These are phyloP conservation scores for Dermatophagoides farinae DNA, from an alignment of 1,140 invertebrate genomes.

Conservation along the genomic window DNA sequence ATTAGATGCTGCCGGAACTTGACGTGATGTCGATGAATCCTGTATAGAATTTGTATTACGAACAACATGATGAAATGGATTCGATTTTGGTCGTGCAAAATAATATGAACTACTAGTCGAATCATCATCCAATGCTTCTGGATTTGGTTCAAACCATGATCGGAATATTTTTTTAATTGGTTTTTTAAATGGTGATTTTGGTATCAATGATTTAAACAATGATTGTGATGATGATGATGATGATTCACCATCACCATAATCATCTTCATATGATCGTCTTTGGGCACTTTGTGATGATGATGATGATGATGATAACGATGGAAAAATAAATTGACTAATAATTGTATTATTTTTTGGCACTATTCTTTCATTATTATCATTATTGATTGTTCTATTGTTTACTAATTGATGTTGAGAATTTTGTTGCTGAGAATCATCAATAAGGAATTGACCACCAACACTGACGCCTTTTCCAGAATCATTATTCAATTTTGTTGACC, in stretches of 20 bases:
- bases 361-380: background rate
- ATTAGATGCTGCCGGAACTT: background rate
- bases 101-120: background rate
- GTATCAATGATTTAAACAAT: background rate
- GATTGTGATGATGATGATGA: no score
- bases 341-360: background rate
- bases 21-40: background rate
- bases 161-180: constrained; percentile 1
- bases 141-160: background rate
- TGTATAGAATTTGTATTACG: background rate
- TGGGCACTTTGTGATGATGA: background rate
- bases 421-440: background rate
- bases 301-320: background rate
- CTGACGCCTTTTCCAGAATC: no score
- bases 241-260: background rate
- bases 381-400: background rate
- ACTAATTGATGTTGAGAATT: background rate
- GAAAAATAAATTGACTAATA: background rate
- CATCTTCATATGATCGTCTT: background rate
- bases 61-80: background rate
- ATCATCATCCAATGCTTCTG: background rate
- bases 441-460: background rate
- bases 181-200: background rate
- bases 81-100: background rate
- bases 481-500: no score